A percentile compares a stretch with the other conserved stretches of the same genome.
Evolutionary conservation across 2,888 invertebrate species (phyloP).

Genomic region (Tanypteryx hageni): DNA sequence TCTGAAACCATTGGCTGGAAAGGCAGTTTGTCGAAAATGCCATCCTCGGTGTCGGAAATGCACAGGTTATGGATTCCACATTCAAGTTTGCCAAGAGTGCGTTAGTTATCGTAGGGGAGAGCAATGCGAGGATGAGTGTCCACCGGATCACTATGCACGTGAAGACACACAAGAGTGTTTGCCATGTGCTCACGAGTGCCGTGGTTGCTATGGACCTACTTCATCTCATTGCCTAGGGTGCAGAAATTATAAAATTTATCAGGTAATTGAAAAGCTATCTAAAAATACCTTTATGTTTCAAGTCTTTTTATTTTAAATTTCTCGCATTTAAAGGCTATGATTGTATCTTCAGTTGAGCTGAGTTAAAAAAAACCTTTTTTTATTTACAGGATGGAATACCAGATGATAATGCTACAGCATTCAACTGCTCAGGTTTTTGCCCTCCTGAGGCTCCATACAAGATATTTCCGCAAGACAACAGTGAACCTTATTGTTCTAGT

Average conservation of each 20-base stretch:
- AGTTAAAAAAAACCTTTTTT: constrained; percentile 38
- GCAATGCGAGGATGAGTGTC: constrained; percentile 94
- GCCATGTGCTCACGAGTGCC: constrained; percentile 85
- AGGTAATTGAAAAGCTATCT: constrained; percentile 70
- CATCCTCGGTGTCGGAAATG: constrained; percentile 93
- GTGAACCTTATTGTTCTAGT: constrained; percentile 88
- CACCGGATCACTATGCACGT: constrained; percentile 89
- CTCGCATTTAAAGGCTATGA: not conserved
- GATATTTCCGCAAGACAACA: constrained; percentile 84
- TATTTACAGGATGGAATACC: constrained; percentile 76
- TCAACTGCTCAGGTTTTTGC: constrained; percentile 91
- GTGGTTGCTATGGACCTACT: constrained; percentile 88
- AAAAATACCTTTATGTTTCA: not conserved
- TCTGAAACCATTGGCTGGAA: constrained; percentile 87
- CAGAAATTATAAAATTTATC: constrained; percentile 85
- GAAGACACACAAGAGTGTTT: constrained; percentile 77
- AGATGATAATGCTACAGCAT: constrained; percentile 81
- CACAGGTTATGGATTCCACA: constrained; percentile 91
- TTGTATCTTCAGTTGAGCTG: constrained; percentile 66
- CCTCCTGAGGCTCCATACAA: constrained; percentile 87
- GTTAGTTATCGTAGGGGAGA: constrained; percentile 90
- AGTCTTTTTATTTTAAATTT: not conserved
- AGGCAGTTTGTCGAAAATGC: constrained; percentile 92
- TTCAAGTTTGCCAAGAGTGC: constrained; percentile 90
- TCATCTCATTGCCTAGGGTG: constrained; percentile 87